A percentile compares a stretch with the other conserved stretches of the same genome.
Evolutionary conservation across 2,888 invertebrate species (phyloP).

Genomic region (Sphaerophoria taeniata): DNA sequence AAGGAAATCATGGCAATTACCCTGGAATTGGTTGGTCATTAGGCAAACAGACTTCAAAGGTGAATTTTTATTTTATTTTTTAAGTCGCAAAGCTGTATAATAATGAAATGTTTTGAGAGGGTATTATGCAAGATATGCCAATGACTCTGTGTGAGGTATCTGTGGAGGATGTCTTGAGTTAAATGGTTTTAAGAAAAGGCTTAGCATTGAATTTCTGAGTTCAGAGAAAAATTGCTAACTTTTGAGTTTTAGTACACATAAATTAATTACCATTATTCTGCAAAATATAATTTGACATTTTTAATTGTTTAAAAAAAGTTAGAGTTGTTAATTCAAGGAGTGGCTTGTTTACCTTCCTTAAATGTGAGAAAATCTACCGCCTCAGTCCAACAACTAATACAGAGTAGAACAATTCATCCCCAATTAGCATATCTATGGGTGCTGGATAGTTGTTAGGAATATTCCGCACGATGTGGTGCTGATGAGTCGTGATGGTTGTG

Average conservation of each 20-base stretch:
- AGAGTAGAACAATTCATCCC: too few species aligned
- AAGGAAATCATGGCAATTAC: conserved; percentile 59
- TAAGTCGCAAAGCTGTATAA: conserved; percentile 6
- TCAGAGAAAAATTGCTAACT: too few species aligned
- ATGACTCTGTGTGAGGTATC: not conserved
- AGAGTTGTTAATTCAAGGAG: too few species aligned
- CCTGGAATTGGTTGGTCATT: conserved; percentile 55
- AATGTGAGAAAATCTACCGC: too few species aligned
- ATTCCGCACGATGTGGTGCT: too few species aligned
- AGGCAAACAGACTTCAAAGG: conserved; percentile 41
- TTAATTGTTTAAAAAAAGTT: too few species aligned
- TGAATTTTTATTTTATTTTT: not conserved
- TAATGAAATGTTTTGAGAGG: conserved; percentile 29
- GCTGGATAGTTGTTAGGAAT: too few species aligned
- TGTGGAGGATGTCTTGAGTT: not conserved
- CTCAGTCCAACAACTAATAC: too few species aligned
- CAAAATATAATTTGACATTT: too few species aligned
- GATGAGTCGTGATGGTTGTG: too few species aligned
- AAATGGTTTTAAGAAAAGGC: not conserved
- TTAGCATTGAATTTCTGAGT: not conserved
- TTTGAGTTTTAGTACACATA: not conserved
- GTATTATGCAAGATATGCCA: conserved; percentile 13
- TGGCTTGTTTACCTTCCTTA: too few species aligned
- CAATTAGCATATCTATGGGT: too few species aligned
- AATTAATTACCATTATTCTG: not conserved